phyloP scores from a whole-genome alignment of 2,888 invertebrate species.

The Campopleginae sp. region DNA sequence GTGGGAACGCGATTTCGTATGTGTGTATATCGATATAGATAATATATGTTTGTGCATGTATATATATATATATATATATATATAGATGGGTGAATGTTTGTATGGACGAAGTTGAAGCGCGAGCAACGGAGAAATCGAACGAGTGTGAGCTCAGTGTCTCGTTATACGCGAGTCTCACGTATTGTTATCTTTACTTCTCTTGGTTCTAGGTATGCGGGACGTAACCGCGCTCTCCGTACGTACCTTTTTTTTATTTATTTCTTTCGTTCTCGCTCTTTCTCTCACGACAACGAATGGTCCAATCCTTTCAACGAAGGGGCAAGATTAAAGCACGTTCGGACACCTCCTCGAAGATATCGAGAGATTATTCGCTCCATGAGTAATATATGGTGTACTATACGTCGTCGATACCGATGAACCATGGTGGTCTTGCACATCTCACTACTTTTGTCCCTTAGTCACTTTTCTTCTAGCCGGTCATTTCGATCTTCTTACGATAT shows the following conservation, averaged over 20 bases:
- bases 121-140: conserved; percentile 51
- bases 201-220: conserved; percentile 66
- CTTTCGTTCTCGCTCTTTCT: not conserved
- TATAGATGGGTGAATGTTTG: not conserved
- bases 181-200: conserved; percentile 77
- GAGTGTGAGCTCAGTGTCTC: conserved; percentile 56
- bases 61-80: conserved; percentile 9
- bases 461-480: conserved; percentile 40
- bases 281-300: conserved; percentile 71
- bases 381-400: conserved; percentile 64
- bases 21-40: conserved; percentile 21
- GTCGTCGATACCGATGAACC: conserved; percentile 53
- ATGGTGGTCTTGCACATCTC: conserved; percentile 56
- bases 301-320: conserved; percentile 78
- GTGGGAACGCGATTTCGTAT: conserved; percentile 17
- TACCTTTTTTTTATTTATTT: conserved; percentile 10
- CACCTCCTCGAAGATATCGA: conserved; percentile 77
- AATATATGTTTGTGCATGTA: conserved; percentile 13
- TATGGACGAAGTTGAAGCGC: conserved; percentile 41
- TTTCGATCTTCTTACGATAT: conserved; percentile 44
- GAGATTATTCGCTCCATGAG: conserved; percentile 73
- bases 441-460: conserved; percentile 7
- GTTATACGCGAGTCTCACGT: conserved; percentile 69
- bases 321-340: conserved; percentile 78
- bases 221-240: conserved; percentile 43